Base-by-base conservation (phyloP, 2,888 invertebrate species). In the Flexamia atlantica region DNA sequence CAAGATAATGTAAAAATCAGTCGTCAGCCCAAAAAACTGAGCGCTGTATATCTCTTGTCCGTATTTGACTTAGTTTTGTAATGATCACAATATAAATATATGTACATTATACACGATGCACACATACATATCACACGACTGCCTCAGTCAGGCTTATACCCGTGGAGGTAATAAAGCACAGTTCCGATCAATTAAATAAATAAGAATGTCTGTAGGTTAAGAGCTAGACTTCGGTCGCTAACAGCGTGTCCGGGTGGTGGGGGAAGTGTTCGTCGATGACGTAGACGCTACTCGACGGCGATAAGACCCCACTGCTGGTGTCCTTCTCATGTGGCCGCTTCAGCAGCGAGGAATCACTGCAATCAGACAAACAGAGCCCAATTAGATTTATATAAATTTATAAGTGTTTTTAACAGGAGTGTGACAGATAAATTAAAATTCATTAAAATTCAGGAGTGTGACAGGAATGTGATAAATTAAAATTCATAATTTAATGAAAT, bases 161-260 rank as follows among this genome's bases (percentile, higher is more conserved):
- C 20, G 46, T 46, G 46, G 76, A 76, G 50, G 76, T 76, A 53
- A 64, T 80, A 53, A 57, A 64, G 82, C 84, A 83, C 70, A 70
- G 79, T 79, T 76, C 79, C 79, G 50, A 57, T 79, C 79, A 79
- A 79, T 79, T 79, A 57, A 79, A 79, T 79, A 79, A 79, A 79
- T 79, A 79, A 53, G 1, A 79, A 46, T 23, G 79, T 79, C 79
- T 79, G 32, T 79, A 79, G 20, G 40, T 46, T 76, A 76, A 76
- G 32, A 82, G 92, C 93, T 95, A 95, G 92, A 95, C 95, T 92
- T 95, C 95, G 89, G 95, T 95, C 89, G 95, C 95, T 90, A 94
- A 94, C 90, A 88, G 84, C 40, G 87, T 87, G 84, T 87, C 84
- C 28, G 84, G 83, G 68, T 84, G 85, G 74, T 76, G 84, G 25